Base-by-base conservation (phyloP, 2,113 vertebrate genomes). In the Cebidichthys violaceus region DNA sequence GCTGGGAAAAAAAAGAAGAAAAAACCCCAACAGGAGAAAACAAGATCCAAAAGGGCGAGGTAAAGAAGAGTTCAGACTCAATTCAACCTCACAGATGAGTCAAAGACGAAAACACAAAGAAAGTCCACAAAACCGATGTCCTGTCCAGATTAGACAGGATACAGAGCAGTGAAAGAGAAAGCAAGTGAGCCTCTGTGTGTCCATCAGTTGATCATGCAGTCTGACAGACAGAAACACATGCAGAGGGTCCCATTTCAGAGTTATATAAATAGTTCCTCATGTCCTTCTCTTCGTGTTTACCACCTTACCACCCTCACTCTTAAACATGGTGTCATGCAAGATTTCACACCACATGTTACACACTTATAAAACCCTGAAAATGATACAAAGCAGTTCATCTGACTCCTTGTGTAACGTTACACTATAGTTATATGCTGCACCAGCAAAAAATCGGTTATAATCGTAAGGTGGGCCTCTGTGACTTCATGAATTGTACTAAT, bases 141-240 rank as follows among this genome's bases (percentile, higher is more conserved):
- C 84, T 82, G 90, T 78, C 84, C 47, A 37, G 79, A 81, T 82
- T 90, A 85, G 68, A 92, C 81, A 84, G 83, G 81, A 87, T 90
- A 77, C 81, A 71, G 87, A 72, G 81, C 85, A 57, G 47, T 86
- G 85, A 89, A 90, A 88, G 81, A 91, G 91, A 91, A 92, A 89
- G 83, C 90, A 85, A 93, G 88, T 75, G 84, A 73, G 87, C 90
- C 70, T 82, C 86, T 90, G 94, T 87, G 86, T 84, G 82, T 91
- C 90, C 93, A 91, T 92, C 88, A 77, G 90, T 90, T 79, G 83
- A 90, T 79, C 82, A 69, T 62, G 85, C 73, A 70, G 86, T 80
- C 87, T 95, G 95, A 96, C 92, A 83, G 95, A 95, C 94, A 94
- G 94, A 92, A 93, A 94, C 95, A 96, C 93, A 95, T 96, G 95